phyloP scores from a whole-genome alignment of 2,888 invertebrate species.

The Cosmopolites sordidus region DNA sequence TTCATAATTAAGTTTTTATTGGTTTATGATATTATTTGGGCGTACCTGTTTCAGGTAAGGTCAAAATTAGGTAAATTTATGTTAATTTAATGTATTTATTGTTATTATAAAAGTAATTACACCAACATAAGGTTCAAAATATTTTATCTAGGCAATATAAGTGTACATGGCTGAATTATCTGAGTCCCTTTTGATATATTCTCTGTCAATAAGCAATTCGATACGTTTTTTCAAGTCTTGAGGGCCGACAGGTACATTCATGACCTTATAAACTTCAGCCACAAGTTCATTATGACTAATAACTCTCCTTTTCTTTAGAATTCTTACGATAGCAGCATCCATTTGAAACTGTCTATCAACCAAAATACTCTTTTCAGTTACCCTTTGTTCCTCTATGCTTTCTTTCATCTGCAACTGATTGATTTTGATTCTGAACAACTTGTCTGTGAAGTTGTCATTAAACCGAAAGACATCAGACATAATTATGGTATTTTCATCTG shows the following conservation, averaged over 20 bases:
- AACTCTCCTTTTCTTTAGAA: constrained; percentile 97
- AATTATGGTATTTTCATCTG: constrained; percentile 81
- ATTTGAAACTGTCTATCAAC: constrained; percentile 98
- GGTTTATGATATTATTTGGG: no score
- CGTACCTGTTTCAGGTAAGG: no score
- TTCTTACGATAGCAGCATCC: constrained; percentile 96
- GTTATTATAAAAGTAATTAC: no score
- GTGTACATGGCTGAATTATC: constrained; percentile 91
- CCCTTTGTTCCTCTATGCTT: constrained; percentile 82
- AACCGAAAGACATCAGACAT: constrained; percentile 81
- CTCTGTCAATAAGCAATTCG: constrained; percentile 94
- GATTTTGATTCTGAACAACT: constrained; percentile 93
- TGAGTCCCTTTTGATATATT: constrained; percentile 96
- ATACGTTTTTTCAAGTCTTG: constrained; percentile 96
- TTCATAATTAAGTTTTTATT: no score
- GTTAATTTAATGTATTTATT: no score
- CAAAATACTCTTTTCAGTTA: constrained; percentile 94
- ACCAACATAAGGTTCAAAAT: no score
- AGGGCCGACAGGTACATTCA: constrained; percentile 97
- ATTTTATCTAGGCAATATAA: constrained; percentile 85
- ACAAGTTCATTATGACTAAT: constrained; percentile 91
- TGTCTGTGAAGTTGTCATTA: constrained; percentile 83
- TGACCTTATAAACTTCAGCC: constrained; percentile 89
- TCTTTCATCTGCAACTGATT: constrained; percentile 87
- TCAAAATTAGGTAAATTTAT: no score